These are phyloP conservation scores for Pangasius macronema DNA, from an alignment of 2,797 vertebrate species.

Conservation along the genomic window DNA sequence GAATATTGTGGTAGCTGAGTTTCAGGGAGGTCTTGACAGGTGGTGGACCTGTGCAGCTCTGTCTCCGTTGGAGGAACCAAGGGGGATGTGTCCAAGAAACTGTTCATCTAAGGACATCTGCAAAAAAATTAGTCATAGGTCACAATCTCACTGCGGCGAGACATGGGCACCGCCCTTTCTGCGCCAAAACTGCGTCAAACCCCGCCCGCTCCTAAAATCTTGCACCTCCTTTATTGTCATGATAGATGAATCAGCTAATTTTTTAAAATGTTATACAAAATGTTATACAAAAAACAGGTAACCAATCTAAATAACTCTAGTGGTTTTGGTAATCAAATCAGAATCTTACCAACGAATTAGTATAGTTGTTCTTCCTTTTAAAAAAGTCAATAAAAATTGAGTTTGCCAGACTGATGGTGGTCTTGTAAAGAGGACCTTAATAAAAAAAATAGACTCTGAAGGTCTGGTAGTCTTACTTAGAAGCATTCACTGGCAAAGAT, in stretches of 20 bases:
- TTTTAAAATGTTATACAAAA: conserved; percentile 2
- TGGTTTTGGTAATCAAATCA: conserved; percentile 46
- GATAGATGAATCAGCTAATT: conserved; percentile 25
- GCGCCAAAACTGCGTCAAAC: conserved; percentile 80
- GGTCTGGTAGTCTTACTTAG: conserved; percentile 38
- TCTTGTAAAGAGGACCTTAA: conserved; percentile 54
- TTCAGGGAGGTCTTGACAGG: conserved; percentile 35
- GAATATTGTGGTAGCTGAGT: not conserved
- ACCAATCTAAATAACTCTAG: conserved; percentile 27
- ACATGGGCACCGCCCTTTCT: conserved; percentile 76
- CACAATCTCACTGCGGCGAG: conserved; percentile 74
- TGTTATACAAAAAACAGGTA: too few relatives aligned
- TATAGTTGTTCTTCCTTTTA: conserved; percentile 30
- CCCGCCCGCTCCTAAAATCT: conserved; percentile 66
- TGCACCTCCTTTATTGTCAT: conserved; percentile 12
- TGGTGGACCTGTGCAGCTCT: conserved; percentile 36
- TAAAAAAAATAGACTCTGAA: conserved; percentile 45
- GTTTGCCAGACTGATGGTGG: conserved; percentile 55
- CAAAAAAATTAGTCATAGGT: conserved; percentile 72
- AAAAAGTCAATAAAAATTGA: conserved; percentile 66
- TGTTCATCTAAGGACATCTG: conserved; percentile 61
- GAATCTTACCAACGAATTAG: conserved; percentile 43
- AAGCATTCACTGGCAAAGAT: conserved; percentile 35
- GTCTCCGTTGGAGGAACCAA: conserved; percentile 39
- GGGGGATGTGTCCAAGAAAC: conserved; percentile 45